Conservation (phyloP, 2,113 vertebrate species). For the Spheniscus mendiculus region DNA sequence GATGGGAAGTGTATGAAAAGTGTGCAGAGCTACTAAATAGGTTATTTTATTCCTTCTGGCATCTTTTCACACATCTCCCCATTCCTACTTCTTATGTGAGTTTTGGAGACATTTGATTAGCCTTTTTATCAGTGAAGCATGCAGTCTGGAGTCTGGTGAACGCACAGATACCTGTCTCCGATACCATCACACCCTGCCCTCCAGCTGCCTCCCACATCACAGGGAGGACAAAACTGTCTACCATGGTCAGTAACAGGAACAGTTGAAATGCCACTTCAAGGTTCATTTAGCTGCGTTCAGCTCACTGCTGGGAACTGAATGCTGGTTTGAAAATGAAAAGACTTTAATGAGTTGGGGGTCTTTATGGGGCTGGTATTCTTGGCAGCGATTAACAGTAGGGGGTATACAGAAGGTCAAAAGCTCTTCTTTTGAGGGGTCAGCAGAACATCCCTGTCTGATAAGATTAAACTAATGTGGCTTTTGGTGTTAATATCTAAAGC, state of each 20-base stretch:
- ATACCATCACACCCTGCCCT: constrained; percentile 19
- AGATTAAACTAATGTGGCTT: constrained; percentile 81
- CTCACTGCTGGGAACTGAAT: constrained; percentile 77
- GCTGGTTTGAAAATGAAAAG: constrained; percentile 78
- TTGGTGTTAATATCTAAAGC: constrained; percentile 78
- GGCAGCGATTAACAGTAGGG: constrained; percentile 77
- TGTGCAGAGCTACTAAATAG: neutral
- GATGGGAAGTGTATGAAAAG: neutral
- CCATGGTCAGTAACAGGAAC: constrained; percentile 53
- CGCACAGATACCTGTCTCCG: constrained; percentile 56
- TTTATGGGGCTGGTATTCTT: constrained; percentile 76
- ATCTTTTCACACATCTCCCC: neutral
- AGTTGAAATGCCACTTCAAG: constrained; percentile 73
- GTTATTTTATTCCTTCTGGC: neutral
- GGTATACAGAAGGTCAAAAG: constrained; percentile 78
- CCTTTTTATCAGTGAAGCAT: constrained; percentile 57
- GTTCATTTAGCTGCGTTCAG: constrained; percentile 75
- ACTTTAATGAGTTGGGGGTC: constrained; percentile 77
- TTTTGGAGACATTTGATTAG: constrained; percentile 48
- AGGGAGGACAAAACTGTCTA: constrained; percentile 59
- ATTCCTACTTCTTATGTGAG: neutral
- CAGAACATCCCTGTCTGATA: constrained; percentile 79
- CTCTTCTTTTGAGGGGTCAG: constrained; percentile 76
- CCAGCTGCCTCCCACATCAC: constrained; percentile 65
- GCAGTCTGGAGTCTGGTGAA: constrained; percentile 47